These are phyloP conservation scores for rabbit (Oryctolagus cuniculus) DNA, from an alignment of 2,113 vertebrate genomes.

Conservation along the genomic window DNA sequence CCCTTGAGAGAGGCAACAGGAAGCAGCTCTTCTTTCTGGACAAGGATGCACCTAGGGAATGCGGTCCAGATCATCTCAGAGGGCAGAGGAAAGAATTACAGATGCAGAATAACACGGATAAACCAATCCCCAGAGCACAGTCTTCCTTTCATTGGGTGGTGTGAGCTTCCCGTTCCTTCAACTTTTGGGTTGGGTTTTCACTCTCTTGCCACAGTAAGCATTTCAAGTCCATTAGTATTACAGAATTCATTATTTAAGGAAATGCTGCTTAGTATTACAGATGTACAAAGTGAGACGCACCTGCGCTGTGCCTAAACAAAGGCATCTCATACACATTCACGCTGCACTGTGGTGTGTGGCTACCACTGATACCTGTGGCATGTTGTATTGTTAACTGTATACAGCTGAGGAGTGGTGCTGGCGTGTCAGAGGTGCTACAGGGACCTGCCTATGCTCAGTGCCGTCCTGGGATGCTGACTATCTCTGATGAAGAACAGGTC, in stretches of 20 bases:
- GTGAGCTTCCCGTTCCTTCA: neutral
- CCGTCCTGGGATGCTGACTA: neutral
- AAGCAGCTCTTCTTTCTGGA: neutral
- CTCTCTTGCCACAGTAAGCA: conserved; percentile 25
- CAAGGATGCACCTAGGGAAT: neutral
- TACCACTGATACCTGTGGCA: neutral
- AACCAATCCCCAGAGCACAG: neutral
- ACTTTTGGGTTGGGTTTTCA: neutral
- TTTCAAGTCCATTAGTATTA: neutral
- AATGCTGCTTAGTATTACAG: neutral
- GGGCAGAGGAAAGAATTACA: neutral
- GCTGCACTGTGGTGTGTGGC: too few relatives aligned
- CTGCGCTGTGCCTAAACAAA: neutral
- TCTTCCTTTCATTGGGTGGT: too few relatives aligned
- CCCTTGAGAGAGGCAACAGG: neutral
- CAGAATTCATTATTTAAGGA: neutral
- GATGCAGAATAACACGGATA: neutral
- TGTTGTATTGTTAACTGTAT: neutral
- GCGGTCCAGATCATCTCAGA: neutral
- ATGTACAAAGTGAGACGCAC: neutral
- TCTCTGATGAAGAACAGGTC: neutral
- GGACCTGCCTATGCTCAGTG: neutral
- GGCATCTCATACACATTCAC: neutral
- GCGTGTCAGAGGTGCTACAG: too few relatives aligned
- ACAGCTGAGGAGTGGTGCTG: neutral